These are phyloP conservation scores for Bubalus kerabau DNA, from an alignment of 2,113 vertebrate species.

Conservation along the genomic window DNA sequence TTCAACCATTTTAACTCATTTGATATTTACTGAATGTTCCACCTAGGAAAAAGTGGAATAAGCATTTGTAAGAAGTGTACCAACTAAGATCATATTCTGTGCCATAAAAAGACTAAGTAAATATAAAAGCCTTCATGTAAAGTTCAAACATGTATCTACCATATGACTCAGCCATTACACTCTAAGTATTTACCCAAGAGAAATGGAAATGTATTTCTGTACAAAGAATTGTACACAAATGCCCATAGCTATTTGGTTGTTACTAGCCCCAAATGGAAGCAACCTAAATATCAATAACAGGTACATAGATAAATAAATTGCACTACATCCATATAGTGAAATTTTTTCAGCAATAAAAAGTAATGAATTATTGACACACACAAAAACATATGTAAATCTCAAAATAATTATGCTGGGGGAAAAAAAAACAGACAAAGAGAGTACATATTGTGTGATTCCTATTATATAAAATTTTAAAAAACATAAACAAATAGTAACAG, in stretches of 20 bases:
- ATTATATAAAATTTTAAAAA: neutral
- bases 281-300: neutral
- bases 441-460: neutral
- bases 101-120: neutral
- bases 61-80: neutral
- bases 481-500: neutral
- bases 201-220: neutral
- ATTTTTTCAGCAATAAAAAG: neutral
- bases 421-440: neutral
- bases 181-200: neutral
- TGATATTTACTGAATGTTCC: neutral
- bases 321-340: neutral
- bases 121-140: neutral
- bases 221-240: neutral
- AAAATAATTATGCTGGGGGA: neutral
- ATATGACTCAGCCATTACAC: neutral
- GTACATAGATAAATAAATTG: neutral
- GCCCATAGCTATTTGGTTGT: neutral
- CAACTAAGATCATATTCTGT: neutral
- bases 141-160: neutral
- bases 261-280: neutral
- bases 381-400: neutral
- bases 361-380: neutral
- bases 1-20: neutral
- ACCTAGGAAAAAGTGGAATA: neutral